A percentile compares a stretch with the other conserved stretches of the same genome.
Evolutionary conservation across 2,797 vertebrate genomes (phyloP).

Genomic region (Sebastes diploproa): DNA sequence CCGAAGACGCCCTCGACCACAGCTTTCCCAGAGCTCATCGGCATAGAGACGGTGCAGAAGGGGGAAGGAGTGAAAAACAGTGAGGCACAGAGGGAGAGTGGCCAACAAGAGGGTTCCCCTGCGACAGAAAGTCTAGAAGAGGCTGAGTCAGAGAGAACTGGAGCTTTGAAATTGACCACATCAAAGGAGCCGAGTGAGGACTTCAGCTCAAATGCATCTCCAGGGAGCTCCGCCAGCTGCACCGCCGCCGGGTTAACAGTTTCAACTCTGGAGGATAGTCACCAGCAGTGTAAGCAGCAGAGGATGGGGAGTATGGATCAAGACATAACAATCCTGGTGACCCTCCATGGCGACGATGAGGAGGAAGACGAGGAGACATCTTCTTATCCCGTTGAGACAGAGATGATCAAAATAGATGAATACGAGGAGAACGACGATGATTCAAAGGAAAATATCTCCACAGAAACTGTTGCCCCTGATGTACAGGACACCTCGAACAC

Average conservation of each 20-base stretch:
- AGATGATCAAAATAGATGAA: constrained; percentile 64
- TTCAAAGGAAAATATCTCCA: background rate
- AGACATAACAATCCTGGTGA: constrained; percentile 83
- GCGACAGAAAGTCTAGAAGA: constrained; percentile 8
- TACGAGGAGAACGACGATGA: constrained; percentile 22
- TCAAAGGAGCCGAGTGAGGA: constrained; percentile 28
- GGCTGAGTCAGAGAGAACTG: constrained; percentile 7
- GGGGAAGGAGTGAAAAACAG: background rate
- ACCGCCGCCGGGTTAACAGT: background rate
- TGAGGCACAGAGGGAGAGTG: constrained; percentile 6
- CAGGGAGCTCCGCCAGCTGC: constrained; percentile 13
- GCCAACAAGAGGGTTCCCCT: constrained; percentile 2
- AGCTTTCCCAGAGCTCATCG: constrained; percentile 54
- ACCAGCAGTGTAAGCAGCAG: constrained; percentile 62
- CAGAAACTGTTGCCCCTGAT: background rate
- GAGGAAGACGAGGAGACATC: constrained; percentile 38
- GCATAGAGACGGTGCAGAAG: constrained; percentile 30
- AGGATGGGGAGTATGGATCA: constrained; percentile 78
- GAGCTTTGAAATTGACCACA: constrained; percentile 19
- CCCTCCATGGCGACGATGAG: constrained; percentile 71
- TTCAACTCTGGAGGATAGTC: constrained; percentile 22
- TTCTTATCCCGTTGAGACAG: constrained; percentile 33
- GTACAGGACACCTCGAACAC: background rate
- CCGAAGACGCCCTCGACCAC: constrained; percentile 72
- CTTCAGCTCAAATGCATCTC: background rate